These are phyloP conservation scores for Microcebus tavaratra DNA, from an alignment of 2,113 vertebrate species.

Conservation along the genomic window DNA sequence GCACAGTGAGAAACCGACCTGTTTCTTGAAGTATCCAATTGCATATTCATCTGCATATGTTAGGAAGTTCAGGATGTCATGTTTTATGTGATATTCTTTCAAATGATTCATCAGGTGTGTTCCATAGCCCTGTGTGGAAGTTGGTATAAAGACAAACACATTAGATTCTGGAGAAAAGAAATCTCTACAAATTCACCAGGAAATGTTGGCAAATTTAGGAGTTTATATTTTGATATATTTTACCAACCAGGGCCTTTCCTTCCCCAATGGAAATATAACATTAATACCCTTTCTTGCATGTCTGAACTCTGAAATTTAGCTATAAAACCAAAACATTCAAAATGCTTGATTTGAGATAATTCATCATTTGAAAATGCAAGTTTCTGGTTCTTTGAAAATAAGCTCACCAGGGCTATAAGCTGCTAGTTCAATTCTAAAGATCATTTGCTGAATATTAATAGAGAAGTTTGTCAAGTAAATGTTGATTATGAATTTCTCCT, in stretches of 20 bases:
- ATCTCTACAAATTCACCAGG: background rate
- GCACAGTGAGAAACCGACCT: conserved; percentile 84
- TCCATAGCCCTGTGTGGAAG: conserved; percentile 92
- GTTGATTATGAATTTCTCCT: background rate
- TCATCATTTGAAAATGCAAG: background rate
- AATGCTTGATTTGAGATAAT: background rate
- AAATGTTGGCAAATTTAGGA: background rate
- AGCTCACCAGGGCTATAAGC: background rate
- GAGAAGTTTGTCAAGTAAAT: background rate
- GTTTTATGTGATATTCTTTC: conserved; percentile 99
- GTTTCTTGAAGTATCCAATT: conserved; percentile 99
- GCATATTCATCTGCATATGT: conserved; percentile 99
- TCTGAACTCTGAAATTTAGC: conserved; percentile 33
- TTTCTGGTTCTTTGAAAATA: conserved; percentile 10
- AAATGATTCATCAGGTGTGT: conserved; percentile 99
- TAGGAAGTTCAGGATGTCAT: conserved; percentile 97
- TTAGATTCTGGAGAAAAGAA: conserved; percentile 50
- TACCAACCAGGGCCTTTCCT: background rate
- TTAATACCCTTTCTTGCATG: background rate
- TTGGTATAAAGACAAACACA: background rate
- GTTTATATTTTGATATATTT: background rate
- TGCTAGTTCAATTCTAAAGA: background rate
- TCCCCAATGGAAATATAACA: background rate
- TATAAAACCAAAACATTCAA: conserved; percentile 30
- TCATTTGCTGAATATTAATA: background rate